These are phyloP conservation scores for Orthosia cruda DNA, from an alignment of 2,888 invertebrate genomes.

Conservation along the genomic window DNA sequence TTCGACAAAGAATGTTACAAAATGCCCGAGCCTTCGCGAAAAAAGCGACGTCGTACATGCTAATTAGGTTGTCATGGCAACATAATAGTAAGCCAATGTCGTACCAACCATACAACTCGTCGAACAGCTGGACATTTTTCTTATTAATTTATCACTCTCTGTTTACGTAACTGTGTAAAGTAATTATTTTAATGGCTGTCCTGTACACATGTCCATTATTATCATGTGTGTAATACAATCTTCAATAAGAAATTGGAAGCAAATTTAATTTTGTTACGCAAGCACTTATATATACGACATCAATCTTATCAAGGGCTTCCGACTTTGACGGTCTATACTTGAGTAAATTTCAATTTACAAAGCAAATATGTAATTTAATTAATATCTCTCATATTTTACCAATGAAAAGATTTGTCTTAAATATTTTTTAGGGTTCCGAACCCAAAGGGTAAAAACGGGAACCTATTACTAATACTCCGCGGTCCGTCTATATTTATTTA, in stretches of 20 bases:
- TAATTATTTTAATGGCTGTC: slow-evolving; percentile 59
- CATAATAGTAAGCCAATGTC: slow-evolving; percentile 30
- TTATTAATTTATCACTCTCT: slow-evolving; percentile 46
- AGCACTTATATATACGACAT: not conserved
- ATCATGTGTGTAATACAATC: slow-evolving; percentile 35
- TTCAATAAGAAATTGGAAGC: slow-evolving; percentile 28
- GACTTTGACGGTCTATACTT: slow-evolving; percentile 24
- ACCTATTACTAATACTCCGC: too few species aligned
- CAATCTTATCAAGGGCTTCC: slow-evolving; percentile 19
- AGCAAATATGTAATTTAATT: not conserved
- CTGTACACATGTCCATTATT: slow-evolving; percentile 35
- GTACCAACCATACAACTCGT: slow-evolving; percentile 10
- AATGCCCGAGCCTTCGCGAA: not conserved
- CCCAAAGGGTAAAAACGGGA: too few species aligned
- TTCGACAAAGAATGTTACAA: not conserved
- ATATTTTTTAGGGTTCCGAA: too few species aligned
- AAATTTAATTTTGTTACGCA: slow-evolving; percentile 17
- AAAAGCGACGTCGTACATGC: slow-evolving; percentile 24
- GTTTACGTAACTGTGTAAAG: slow-evolving; percentile 48
- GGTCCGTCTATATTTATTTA: too few species aligned
- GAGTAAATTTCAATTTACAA: not conserved
- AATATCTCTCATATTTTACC: too few species aligned
- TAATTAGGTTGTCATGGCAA: slow-evolving; percentile 47
- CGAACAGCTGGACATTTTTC: slow-evolving; percentile 33
- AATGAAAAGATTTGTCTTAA: too few species aligned